These are phyloP conservation scores for Sternotherus odoratus DNA, from an alignment of 2,797 vertebrate species.

Conservation along the genomic window DNA sequence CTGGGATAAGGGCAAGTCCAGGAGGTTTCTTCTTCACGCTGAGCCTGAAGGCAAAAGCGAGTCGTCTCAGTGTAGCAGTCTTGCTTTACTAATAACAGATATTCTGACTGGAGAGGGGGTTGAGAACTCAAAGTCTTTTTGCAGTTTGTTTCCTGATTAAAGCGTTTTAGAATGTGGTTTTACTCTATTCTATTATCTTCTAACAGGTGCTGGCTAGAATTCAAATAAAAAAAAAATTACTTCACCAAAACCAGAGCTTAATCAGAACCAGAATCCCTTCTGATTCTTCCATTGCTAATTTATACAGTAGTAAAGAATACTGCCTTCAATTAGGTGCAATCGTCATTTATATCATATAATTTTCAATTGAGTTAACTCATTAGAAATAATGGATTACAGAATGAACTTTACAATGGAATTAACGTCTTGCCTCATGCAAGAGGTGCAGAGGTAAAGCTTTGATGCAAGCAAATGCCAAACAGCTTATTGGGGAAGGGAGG, in stretches of 20 bases:
- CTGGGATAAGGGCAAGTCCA: conserved; percentile 18
- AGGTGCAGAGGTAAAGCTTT: conserved; percentile 55
- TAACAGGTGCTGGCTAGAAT: conserved; percentile 76
- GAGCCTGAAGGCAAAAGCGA: background rate
- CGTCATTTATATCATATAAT: conserved; percentile 79
- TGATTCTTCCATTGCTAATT: conserved; percentile 74
- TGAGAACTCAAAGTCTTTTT: conserved; percentile 22
- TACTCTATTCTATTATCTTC: conserved; percentile 78
- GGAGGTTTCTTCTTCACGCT: conserved; percentile 28
- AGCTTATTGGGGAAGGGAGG: background rate
- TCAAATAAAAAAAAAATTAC: conserved; percentile 65
- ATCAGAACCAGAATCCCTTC: conserved; percentile 80
- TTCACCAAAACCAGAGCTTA: conserved; percentile 78
- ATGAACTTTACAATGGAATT: conserved; percentile 64
- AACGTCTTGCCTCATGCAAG: conserved; percentile 62
- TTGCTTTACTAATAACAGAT: conserved; percentile 28
- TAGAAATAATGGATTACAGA: conserved; percentile 79
- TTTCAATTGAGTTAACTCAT: conserved; percentile 82
- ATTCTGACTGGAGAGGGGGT: conserved; percentile 20
- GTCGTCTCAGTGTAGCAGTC: background rate
- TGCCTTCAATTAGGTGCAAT: conserved; percentile 81
- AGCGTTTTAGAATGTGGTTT: conserved; percentile 72
- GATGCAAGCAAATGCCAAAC: conserved; percentile 29
- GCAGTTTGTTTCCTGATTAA: conserved; percentile 69
- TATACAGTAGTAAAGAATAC: conserved; percentile 83